These are phyloP conservation scores for Heteronetta atricapilla DNA, from an alignment of 2,113 vertebrate species.

Conservation along the genomic window DNA sequence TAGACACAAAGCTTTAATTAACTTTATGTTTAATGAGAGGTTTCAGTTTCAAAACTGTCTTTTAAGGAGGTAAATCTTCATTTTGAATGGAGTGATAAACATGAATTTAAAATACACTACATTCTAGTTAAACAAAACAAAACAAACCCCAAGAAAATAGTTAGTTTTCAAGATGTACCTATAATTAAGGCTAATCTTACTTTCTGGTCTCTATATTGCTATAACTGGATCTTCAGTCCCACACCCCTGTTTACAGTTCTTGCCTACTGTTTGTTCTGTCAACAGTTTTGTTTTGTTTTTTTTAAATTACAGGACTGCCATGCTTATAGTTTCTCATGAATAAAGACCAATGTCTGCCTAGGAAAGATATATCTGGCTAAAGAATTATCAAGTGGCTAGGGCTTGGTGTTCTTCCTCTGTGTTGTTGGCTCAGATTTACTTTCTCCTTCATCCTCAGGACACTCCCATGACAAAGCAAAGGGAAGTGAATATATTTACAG, in stretches of 20 bases:
- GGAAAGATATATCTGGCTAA: slow-evolving; percentile 1
- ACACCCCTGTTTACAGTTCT: slow-evolving; percentile 9
- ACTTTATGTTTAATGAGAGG: neutral
- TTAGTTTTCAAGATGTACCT: neutral
- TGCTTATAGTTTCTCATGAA: neutral
- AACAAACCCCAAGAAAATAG: neutral
- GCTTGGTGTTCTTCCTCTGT: neutral
- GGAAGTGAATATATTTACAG: neutral
- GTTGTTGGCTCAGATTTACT: neutral
- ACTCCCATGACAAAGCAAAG: neutral
- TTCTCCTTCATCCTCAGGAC: neutral
- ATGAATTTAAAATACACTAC: neutral
- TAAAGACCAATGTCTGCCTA: neutral
- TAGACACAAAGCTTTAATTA: neutral
- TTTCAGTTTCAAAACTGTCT: neutral
- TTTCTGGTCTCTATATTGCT: neutral
- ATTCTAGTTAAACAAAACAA: neutral
- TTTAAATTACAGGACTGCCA: slow-evolving; percentile 28
- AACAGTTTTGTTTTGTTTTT: neutral
- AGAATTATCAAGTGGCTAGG: neutral
- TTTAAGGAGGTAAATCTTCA: neutral
- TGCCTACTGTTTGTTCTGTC: slow-evolving; percentile 16
- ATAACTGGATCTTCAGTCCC: neutral
- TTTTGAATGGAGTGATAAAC: neutral
- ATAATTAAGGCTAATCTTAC: slow-evolving; percentile 32